Base-by-base conservation (phyloP, 2,113 vertebrate species). In the Ariopsis seemanni region DNA sequence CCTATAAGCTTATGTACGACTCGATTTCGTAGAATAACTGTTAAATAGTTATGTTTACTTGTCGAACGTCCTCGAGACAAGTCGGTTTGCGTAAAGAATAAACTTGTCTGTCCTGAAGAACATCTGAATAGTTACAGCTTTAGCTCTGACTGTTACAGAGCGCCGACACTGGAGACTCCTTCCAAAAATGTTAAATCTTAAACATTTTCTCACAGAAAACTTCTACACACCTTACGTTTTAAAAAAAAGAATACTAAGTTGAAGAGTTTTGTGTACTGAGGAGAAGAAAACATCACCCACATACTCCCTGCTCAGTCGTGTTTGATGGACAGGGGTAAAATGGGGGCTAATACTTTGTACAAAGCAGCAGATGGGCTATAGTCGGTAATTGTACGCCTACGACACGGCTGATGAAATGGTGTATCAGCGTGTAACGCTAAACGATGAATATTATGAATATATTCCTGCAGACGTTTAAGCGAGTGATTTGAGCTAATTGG, bases 371-470 rank as follows among this genome's bases (percentile, higher is more conserved):
- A 81, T 81, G 79, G 79, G 18, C 57, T 81, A 20, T 34, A 42
- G 55, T 12, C 4, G 30, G 9, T 34, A 22, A 20, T 11, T 10
- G 79, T 42, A 34, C 79, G 79, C 79, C 79, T 60, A 81, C 79
- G 79, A 20, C 5, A 5, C 53, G 55, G 53, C 55, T 58, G 78
- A 81, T 20, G 20, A 60, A 60, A 81, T 18, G 10, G 27, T 12
- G 79, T 22, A 48, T 62, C 30, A 1, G 17, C 15, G 30, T 7
- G 57, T 58, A 48, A 20, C 30, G 17, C 10, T 62, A 25, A 82
- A 42, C 57, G 79, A 25, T 62, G 34, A 62, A 82, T 58, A 58
- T 79, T 80, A 34, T 30, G 78, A 80, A 77, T 57, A 85, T 65
- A 65, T 60, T 34, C 62, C 60, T 4, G 60, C n/a, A 67, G 69